A percentile compares a stretch with the other conserved stretches of the same genome.
These are phyloP conservation scores for Odocoileus virginianus DNA, from an alignment of 2,113 vertebrate genomes.

Conservation along the genomic window DNA sequence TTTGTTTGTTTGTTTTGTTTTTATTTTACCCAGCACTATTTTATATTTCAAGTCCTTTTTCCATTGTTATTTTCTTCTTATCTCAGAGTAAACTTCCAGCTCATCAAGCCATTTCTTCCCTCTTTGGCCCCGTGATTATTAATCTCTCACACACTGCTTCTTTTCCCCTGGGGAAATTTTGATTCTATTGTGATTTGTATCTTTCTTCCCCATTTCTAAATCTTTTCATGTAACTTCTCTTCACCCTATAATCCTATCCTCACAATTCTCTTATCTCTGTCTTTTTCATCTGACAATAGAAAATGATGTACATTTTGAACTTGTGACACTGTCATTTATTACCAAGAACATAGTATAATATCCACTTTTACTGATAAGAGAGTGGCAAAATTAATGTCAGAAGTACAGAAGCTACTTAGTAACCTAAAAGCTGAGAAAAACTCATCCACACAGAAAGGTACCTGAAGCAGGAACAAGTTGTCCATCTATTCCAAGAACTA, in stretches of 20 bases:
- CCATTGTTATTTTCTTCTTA: background rate
- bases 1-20: background rate
- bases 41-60: constrained; percentile 28
- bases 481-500: background rate
- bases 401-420: constrained; percentile 13
- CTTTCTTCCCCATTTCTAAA: background rate
- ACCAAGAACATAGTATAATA: background rate
- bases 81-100: background rate
- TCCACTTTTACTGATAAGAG: constrained; percentile 6
- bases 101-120: background rate
- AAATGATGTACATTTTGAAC: constrained; percentile 25
- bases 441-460: background rate
- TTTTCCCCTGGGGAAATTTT: background rate
- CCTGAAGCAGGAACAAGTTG: background rate
- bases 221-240: background rate
- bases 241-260: background rate
- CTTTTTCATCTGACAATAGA: constrained; percentile 33
- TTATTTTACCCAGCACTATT: background rate
- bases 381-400: constrained; percentile 28
- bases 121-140: background rate
- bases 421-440: constrained; percentile 26
- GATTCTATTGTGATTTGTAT: background rate
- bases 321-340: background rate
- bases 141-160: background rate
- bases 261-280: background rate